A percentile compares a stretch with the other conserved stretches of the same genome.
These are phyloP conservation scores for Potamilus streckersoni DNA, from an alignment of 1,140 invertebrate species.

Conservation along the genomic window DNA sequence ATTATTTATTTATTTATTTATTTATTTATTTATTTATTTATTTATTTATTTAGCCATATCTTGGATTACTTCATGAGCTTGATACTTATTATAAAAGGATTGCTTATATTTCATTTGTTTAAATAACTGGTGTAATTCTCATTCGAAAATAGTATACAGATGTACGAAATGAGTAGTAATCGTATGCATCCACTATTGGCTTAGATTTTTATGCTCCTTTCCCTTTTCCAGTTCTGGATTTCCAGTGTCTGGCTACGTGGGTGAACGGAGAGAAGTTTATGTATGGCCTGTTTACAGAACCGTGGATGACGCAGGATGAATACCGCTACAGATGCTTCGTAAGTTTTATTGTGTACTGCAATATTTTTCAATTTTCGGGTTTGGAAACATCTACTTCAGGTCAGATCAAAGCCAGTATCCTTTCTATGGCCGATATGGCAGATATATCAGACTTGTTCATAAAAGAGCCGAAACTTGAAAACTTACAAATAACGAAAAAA, in stretches of 20 bases:
- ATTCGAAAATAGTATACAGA: background rate
- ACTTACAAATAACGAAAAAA: too few relatives aligned
- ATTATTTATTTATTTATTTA: too few relatives aligned
- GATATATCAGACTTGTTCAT: too few relatives aligned
- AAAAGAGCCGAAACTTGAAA: too few relatives aligned
- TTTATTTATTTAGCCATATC: too few relatives aligned
- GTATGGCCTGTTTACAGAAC: conserved; percentile 53
- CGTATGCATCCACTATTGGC: background rate
- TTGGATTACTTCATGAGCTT: too few relatives aligned
- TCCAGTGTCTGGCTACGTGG: conserved; percentile 65
- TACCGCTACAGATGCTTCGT: conserved; percentile 63
- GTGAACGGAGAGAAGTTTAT: conserved; percentile 53
- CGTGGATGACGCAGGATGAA: conserved; percentile 28
- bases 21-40: too few relatives aligned
- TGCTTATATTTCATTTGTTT: background rate
- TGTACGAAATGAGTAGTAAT: background rate
- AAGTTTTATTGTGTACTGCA: conserved; percentile 31
- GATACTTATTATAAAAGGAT: background rate
- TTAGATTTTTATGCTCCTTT: background rate
- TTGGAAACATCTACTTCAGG: too few relatives aligned
- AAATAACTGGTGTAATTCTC: background rate
- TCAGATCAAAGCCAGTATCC: too few relatives aligned
- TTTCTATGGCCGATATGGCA: too few relatives aligned
- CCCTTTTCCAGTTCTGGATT: conserved; percentile 47
- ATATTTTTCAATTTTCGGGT: background rate